Evolutionary conservation across 2,797 vertebrate genomes (phyloP).

Genomic region (Varecia variegata): DNA sequence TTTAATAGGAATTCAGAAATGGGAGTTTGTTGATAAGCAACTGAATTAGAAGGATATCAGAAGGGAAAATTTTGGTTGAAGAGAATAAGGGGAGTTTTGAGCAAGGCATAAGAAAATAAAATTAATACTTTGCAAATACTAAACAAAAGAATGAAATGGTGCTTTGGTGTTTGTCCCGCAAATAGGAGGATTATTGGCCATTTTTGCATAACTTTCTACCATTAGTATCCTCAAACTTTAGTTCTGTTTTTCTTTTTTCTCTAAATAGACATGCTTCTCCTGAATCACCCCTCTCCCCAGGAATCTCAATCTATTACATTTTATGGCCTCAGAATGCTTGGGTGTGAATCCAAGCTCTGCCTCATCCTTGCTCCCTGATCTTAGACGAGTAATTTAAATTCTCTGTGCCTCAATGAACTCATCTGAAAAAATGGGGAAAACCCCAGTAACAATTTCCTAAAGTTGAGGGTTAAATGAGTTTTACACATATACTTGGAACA

Average conservation of each 20-base stretch:
- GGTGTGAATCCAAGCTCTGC: background rate
- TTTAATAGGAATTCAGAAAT: slow-evolving; percentile 55
- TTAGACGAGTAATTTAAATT: background rate
- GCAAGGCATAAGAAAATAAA: background rate
- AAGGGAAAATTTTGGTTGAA: background rate
- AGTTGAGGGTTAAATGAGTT: background rate
- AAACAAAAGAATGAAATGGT: background rate
- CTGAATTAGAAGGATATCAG: slow-evolving; percentile 47
- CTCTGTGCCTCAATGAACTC: background rate
- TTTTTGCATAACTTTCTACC: background rate
- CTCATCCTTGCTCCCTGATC: background rate
- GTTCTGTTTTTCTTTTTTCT: background rate
- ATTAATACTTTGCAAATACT: background rate
- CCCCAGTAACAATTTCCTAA: background rate
- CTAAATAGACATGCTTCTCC: background rate
- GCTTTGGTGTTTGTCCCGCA: background rate
- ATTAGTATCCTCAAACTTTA: background rate
- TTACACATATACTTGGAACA: background rate
- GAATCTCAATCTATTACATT: background rate
- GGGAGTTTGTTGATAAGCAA: slow-evolving; percentile 43
- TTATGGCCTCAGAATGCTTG: background rate
- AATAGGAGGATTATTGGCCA: background rate
- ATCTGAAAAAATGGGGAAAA: background rate
- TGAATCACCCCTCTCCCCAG: background rate
- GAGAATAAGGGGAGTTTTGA: slow-evolving; percentile 8